These are phyloP conservation scores for Stenotaenia linearis DNA, from an alignment of 2,888 invertebrate species.

Conservation along the genomic window DNA sequence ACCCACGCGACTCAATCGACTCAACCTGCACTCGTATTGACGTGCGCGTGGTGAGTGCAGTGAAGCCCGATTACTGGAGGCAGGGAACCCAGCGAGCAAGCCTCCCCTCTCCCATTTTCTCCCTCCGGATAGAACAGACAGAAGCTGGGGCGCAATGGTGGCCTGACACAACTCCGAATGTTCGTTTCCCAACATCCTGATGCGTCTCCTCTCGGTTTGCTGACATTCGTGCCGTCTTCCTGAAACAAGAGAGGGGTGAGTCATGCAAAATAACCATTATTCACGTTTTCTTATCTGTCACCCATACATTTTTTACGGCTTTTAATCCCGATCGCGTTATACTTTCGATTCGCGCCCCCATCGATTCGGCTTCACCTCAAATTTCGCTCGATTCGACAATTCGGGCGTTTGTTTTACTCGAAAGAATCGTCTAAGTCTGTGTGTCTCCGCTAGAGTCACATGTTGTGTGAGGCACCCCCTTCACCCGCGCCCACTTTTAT, in stretches of 20 bases:
- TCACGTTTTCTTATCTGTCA: not conserved
- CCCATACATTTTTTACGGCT: not conserved
- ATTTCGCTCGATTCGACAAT: not conserved
- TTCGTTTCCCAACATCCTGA: not conserved
- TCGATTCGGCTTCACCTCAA: not conserved
- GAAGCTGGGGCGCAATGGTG: not conserved
- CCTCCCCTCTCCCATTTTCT: not conserved
- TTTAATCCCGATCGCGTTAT: not conserved
- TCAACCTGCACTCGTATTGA: conserved; percentile 4
- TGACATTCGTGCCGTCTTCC: conserved; percentile 3
- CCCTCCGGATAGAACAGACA: not conserved
- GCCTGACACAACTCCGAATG: not conserved
- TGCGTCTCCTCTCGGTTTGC: not conserved
- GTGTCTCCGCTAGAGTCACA: conserved; percentile 9
- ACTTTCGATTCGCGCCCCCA: not conserved
- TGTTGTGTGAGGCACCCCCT: not conserved
- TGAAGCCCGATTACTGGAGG: conserved; percentile 9
- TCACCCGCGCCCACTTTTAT: conserved; percentile 9
- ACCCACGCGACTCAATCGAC: not conserved
- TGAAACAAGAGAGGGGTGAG: not conserved
- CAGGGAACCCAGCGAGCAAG: not conserved
- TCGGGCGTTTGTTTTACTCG: not conserved
- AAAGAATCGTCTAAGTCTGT: not conserved
- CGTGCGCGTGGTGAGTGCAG: conserved; percentile 9
- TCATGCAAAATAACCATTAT: not conserved